Evolutionary conservation across 2,888 invertebrate genomes (phyloP), one percentile per base, ranked within the genome.

Genomic region (Ariolimax columbianus): DNA sequence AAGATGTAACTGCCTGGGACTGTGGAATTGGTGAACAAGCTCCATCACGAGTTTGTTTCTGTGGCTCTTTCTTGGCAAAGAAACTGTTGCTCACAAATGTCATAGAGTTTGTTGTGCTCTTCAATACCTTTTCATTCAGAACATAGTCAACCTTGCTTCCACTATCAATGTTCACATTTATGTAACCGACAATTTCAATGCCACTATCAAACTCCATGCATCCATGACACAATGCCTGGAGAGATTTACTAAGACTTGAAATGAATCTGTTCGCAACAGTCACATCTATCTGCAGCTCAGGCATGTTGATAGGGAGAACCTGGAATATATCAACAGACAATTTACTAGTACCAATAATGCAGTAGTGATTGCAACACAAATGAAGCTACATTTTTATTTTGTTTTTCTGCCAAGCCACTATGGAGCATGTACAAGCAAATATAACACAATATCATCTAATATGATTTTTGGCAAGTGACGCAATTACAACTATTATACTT

Each of bases 81-180:
- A 85, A 87, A 66, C 87, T 87, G 36, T 87, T 87, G 83, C 87
- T 87, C 11, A 85, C 70, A 85, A 87, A 87, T 55, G 85, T 86
- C 82, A 83, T 81, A 9, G 87, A 86, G 47, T 87, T 87, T n/a
- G 83, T 78, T 51, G 81, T 86, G 81, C 82, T 84, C 33, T 86
- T 87, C 40, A 70, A 77, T 66, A 87, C 84, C 68, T 87, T 86
- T 63, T 87, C 87, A 80, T 83, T 87, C 2, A 87, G 78, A 7
- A 87, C 87, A 83, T 87, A 87, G 77, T 87, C 87, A 40, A 87
- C 83, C 30, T 85, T 83, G 43, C 77, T 75, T 19, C 83, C 77
- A 55, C 80, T 83, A 80, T 87, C 87, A 38, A 87, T 85, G 55
- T 80, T 79, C 19, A 87, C 70, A 72, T 85, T 85, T 70, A 87